Base-by-base conservation (phyloP, 2,113 vertebrate genomes). In the Halcyon malimbica region DNA sequence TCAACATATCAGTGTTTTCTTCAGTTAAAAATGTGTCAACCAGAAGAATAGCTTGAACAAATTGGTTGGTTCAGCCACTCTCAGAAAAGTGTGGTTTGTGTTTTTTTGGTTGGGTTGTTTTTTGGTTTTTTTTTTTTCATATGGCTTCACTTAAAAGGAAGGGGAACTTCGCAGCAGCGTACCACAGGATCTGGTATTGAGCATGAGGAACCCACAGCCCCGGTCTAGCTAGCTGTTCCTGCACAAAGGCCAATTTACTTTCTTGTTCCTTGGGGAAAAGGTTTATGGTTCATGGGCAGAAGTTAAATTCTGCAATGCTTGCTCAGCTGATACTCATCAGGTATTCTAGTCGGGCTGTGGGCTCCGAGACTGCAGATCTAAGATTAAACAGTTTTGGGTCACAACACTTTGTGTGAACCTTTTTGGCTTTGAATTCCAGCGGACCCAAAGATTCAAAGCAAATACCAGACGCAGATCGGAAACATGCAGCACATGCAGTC, bases 321-420 rank as follows among this genome's bases (percentile, higher is more conserved):
- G 96, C 96, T 96, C 96, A 97, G 96, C 96, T 97, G 96, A 97
- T 89, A 76, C 67, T 94, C 95, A 96, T 96, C 96, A 96, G 95
- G 81, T 94, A 77, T 62, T 65, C 39, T 5, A 71, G 83, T 57
- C 10, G 0, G 59, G 83, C 76, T 83, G 83, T 0, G 15, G 42
- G 87, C 78, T 71, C 82, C 0, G 13, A 70, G 80, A 69, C 67
- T 3, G 0, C 67, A 57, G 68, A 90, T 68, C 67, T 75, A 53
- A 94, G 93, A 96, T 96, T 86, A 89, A 95, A 86, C 65, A 89
- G 96, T 95, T 97, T 89, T 91, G 95, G 97, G 94, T 95, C 95
- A 97, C 84, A 93, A 96, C 75, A 54, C 16, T 83, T 76, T 67
- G 91, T 8, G 1, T 95, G 95, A 97, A 97, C 88, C 80, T 63